A percentile compares a stretch with the other conserved stretches of the same genome.
Evolutionary conservation across 2,113 vertebrate species (phyloP).

Genomic region (Heterotilapia buettikoferi): DNA sequence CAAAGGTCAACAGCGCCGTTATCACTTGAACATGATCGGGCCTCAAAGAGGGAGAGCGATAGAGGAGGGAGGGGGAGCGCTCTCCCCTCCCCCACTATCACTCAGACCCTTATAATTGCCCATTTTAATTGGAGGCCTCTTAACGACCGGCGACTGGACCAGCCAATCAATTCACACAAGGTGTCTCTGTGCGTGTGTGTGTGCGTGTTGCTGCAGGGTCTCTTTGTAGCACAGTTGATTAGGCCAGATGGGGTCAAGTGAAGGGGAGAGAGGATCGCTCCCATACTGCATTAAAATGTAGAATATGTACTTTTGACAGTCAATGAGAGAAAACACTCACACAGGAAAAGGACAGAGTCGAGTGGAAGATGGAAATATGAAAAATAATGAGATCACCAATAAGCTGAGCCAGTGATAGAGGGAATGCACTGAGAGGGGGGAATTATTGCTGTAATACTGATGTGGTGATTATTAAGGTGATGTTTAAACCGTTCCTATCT

Average conservation of each 20-base stretch:
- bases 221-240: slow-evolving; percentile 53
- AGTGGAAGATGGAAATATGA: neutral
- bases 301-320: slow-evolving; percentile 22
- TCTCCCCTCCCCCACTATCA: slow-evolving; percentile 47
- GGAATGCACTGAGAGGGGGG: neutral
- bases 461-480: neutral
- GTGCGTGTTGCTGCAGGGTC: slow-evolving; percentile 32
- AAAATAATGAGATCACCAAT: neutral
- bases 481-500: neutral
- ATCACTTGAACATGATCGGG: slow-evolving; percentile 64
- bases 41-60: neutral
- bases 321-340: slow-evolving; percentile 28
- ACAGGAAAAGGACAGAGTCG: neutral
- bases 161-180: slow-evolving; percentile 67
- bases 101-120: slow-evolving; percentile 65
- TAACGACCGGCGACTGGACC: slow-evolving; percentile 57
- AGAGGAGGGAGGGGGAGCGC: neutral
- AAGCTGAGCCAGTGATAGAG: neutral
- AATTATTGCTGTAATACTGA: neutral
- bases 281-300: slow-evolving; percentile 39
- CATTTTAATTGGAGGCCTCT: slow-evolving; percentile 71
- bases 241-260: slow-evolving; percentile 63
- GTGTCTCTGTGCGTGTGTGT: slow-evolving; percentile 1
- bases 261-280: slow-evolving; percentile 18
- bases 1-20: slow-evolving; percentile 64